These are phyloP conservation scores for Alviniconcha strummeri DNA, from an alignment of 2,888 invertebrate species.

Conservation along the genomic window DNA sequence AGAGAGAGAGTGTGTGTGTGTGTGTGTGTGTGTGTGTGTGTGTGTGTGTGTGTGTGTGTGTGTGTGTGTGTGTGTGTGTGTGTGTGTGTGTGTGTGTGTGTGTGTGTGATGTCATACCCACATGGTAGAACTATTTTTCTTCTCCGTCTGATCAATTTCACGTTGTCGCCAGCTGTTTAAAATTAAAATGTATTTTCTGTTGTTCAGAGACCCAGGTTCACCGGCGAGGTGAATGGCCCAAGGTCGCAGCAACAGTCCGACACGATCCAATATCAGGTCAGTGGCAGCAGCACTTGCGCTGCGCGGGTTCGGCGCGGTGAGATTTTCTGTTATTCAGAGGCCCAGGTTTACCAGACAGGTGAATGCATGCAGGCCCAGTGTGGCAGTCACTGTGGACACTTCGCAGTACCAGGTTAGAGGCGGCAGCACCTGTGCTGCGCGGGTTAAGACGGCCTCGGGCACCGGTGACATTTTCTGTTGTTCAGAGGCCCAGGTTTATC, in stretches of 20 bases:
- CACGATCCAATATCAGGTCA: too few species aligned
- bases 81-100: background rate
- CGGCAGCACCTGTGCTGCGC: too few species aligned
- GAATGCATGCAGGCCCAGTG: slow-evolving; percentile 1
- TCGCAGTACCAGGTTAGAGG: slow-evolving; percentile 52
- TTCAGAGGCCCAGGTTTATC: slow-evolving; percentile 56
- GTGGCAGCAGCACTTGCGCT: too few species aligned
- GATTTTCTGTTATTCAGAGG: slow-evolving; percentile 46
- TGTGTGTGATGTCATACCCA: too few species aligned
- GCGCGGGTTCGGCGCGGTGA: too few species aligned
- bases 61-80: background rate
- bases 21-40: background rate
- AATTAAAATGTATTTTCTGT: background rate
- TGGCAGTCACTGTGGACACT: background rate
- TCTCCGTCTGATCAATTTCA: too few species aligned
- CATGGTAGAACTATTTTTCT: too few species aligned
- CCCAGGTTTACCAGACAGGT: slow-evolving; percentile 53
- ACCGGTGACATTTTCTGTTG: background rate
- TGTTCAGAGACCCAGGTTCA: slow-evolving; percentile 56
- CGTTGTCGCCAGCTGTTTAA: too few species aligned
- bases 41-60: background rate
- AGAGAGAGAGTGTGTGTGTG: background rate
- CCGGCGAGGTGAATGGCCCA: slow-evolving; percentile 44
- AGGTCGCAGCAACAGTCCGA: background rate
- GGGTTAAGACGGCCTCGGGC: too few species aligned